Conservation (phyloP, 2,113 vertebrate genomes). For the Eretmochelys imbricata region DNA sequence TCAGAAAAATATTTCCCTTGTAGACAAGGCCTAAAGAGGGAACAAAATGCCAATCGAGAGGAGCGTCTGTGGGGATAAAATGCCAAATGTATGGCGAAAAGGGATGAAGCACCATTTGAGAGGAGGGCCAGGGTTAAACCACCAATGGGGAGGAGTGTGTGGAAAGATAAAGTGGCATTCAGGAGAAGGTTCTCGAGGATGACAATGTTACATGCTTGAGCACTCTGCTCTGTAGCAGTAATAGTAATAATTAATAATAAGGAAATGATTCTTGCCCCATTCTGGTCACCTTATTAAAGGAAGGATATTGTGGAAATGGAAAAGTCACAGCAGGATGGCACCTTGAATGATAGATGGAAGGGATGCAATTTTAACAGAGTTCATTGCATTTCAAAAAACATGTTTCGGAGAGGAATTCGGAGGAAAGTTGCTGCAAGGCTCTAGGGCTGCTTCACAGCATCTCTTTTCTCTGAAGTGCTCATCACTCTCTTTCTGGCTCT, state of each 20-base stretch:
- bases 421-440: slow-evolving; percentile 38
- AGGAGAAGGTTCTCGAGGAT: slow-evolving; percentile 59
- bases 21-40: background rate
- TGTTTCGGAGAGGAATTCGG: slow-evolving; percentile 58
- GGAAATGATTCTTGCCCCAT: slow-evolving; percentile 75
- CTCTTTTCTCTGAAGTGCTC: background rate
- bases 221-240: slow-evolving; percentile 63
- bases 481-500: background rate
- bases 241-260: slow-evolving; percentile 77
- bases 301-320: slow-evolving; percentile 78
- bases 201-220: slow-evolving; percentile 69
- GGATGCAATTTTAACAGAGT: slow-evolving; percentile 75
- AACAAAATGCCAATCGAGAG: background rate
- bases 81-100: slow-evolving; percentile 21
- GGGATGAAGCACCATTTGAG: slow-evolving; percentile 42
- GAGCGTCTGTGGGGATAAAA: background rate
- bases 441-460: background rate
- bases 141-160: slow-evolving; percentile 17
- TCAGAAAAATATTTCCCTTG: background rate
- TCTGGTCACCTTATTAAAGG: slow-evolving; percentile 76
- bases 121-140: slow-evolving; percentile 11
- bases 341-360: slow-evolving; percentile 72
- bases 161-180: slow-evolving; percentile 64
- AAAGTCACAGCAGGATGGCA: slow-evolving; percentile 74
- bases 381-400: slow-evolving; percentile 67